A percentile compares a stretch with the other conserved stretches of the same genome.
These are phyloP conservation scores for Philypnodon macrostomus DNA, from an alignment of 2,797 vertebrate genomes.

Conservation along the genomic window DNA sequence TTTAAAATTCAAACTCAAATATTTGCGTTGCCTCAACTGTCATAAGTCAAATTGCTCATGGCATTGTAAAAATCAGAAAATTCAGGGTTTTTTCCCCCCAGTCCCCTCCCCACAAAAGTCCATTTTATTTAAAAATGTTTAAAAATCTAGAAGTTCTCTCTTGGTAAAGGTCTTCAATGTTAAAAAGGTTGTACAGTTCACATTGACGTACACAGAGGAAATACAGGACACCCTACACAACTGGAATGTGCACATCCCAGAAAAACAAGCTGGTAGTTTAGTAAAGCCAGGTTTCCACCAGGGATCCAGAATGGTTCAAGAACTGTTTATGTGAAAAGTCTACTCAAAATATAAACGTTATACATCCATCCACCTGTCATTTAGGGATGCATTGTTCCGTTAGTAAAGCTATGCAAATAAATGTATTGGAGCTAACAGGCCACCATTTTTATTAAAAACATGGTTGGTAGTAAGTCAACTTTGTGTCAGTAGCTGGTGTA, in stretches of 20 bases:
- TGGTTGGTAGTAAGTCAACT: no score
- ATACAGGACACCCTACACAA: slow-evolving; percentile 23
- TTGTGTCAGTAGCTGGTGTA: no score
- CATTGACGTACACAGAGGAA: slow-evolving; percentile 58
- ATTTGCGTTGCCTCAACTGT: slow-evolving; percentile 10
- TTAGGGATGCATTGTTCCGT: no score
- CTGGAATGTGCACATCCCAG: slow-evolving; percentile 20
- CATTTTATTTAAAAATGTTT: slow-evolving; percentile 45
- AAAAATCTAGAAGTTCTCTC: slow-evolving; percentile 64
- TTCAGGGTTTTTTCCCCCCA: slow-evolving; percentile 20
- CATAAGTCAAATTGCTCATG: slow-evolving; percentile 51
- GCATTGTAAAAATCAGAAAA: slow-evolving; percentile 59
- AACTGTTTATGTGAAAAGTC: slow-evolving; percentile 2
- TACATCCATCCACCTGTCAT: neutral
- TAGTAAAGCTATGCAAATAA: no score
- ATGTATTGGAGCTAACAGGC: no score
- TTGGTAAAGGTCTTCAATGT: slow-evolving; percentile 50
- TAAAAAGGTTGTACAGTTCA: slow-evolving; percentile 65
- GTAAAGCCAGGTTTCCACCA: slow-evolving; percentile 17
- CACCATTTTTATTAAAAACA: no score
- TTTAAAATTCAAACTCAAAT: slow-evolving; percentile 21
- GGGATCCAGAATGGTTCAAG: neutral
- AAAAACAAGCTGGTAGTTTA: slow-evolving; percentile 19
- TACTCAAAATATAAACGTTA: no score
- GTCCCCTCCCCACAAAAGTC: slow-evolving; percentile 14